These are phyloP conservation scores for Monopis laevigella DNA, from an alignment of 2,888 invertebrate genomes.

Conservation along the genomic window DNA sequence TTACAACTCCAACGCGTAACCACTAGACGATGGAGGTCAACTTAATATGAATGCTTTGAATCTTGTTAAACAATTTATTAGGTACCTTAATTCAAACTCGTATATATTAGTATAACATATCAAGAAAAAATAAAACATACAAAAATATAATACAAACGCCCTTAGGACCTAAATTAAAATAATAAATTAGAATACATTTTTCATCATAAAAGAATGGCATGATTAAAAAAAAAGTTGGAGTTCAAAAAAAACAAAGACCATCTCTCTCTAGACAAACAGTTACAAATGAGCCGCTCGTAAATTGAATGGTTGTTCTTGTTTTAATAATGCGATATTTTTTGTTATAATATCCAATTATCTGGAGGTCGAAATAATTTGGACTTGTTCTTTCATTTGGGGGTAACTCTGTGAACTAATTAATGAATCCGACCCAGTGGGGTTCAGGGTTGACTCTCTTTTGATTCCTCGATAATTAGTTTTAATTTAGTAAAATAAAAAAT, in stretches of 20 bases:
- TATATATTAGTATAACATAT: no score
- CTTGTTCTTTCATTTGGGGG: slow-evolving; percentile 46
- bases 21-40: no score
- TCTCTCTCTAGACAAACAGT: slow-evolving; percentile 36
- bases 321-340: slow-evolving; percentile 48
- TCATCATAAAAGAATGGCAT: slow-evolving; percentile 26
- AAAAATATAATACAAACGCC: slow-evolving; percentile 1
- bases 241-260: slow-evolving; percentile 24
- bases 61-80: no score
- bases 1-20: no score
- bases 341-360: slow-evolving; percentile 61
- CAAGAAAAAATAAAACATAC: slow-evolving; percentile 3
- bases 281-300: slow-evolving; percentile 49
- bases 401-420: slow-evolving; percentile 56
- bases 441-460: slow-evolving; percentile 28
- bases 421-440: slow-evolving; percentile 48
- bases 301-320: slow-evolving; percentile 44
- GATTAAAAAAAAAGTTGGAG: slow-evolving; percentile 5
- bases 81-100: no score
- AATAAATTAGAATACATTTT: slow-evolving; percentile 44
- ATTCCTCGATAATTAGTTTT: neutral
- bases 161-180: slow-evolving; percentile 38
- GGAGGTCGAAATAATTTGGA: slow-evolving; percentile 41
- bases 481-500: no score
- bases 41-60: no score